Base-by-base conservation (phyloP, 1,140 invertebrate genomes). In the Stratiolaelaps scimitus region DNA sequence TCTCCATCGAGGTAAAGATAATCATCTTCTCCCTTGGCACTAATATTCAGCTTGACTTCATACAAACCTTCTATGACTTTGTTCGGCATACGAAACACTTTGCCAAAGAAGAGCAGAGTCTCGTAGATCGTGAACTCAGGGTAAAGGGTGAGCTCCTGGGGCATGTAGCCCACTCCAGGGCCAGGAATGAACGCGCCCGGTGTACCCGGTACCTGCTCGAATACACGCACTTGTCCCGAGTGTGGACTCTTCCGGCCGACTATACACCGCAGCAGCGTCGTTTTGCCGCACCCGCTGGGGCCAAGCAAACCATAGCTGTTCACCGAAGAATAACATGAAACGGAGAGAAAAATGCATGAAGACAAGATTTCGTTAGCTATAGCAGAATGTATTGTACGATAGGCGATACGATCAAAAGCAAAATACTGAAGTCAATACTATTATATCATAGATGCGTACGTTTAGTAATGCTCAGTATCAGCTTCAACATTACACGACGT, bases 31-130 rank as follows among this genome's bases (percentile, higher is more conserved):
- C n/a, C n/a, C n/a, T n/a, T n/a, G n/a, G 34, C 34, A 40, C 34
- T 40, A 4, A 40, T 40, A 40, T 40, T 6, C 34, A 4, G 10
- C 10, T 40, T 40, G 10, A 40, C 10, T 40, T 0, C 5, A 15
- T 48, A 48, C 26, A 29, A 29, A 60, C 53, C 53, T 20, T 60
- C 4, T 26, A 60, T n/a, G 53, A 60, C 26, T 17, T 15, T 69
- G 28, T 68, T 23, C 13, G 53, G 79, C 89, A 96, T 92, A 65
- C 89, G 87, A 73, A 92, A 90, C 70, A 96, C 86, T 81, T 89
- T 88, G n/a, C 92, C 92, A 76, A 96, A 96, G 74, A 94, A 96
- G 79, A 88, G 84, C 82, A 96, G 86, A 0, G 91, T 96, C 74
- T 97, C 93, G 67, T 83, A 82, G 68, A 95, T 96, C 0, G 89